Conservation (phyloP, 2,888 invertebrate species). For the Ophion ellenae region DNA sequence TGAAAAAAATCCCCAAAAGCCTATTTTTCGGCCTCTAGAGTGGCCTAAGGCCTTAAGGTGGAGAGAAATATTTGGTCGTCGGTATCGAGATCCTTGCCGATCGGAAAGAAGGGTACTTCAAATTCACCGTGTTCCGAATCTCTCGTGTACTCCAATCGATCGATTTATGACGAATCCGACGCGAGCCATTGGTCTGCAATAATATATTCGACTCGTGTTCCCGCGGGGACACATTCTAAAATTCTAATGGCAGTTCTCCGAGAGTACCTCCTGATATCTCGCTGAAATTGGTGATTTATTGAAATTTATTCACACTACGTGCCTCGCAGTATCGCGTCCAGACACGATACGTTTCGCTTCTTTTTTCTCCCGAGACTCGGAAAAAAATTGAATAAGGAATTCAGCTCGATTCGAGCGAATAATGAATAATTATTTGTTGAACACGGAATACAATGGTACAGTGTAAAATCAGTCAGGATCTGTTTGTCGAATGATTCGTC, state of each 20-base stretch:
- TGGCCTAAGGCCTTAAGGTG: neutral
- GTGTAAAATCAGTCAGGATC: neutral
- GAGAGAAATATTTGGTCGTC: neutral
- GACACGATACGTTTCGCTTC: neutral
- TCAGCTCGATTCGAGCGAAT: neutral
- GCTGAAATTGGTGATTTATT: conserved; percentile 40
- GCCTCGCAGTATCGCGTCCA: neutral
- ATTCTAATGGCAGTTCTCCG: conserved; percentile 42
- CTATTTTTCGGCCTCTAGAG: too few species aligned
- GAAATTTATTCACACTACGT: conserved; percentile 51
- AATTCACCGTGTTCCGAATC: neutral
- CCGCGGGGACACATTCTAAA: conserved; percentile 34
- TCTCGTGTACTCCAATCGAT: neutral
- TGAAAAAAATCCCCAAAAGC: too few species aligned
- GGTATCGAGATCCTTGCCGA: neutral
- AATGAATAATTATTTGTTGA: neutral
- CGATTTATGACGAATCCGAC: conserved; percentile 5
- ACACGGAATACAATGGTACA: neutral
- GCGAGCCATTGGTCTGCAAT: neutral
- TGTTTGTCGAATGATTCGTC: neutral
- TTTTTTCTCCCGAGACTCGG: neutral
- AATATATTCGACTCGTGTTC: conserved; percentile 32
- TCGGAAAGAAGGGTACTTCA: neutral
- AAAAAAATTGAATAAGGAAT: neutral
- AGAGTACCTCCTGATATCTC: neutral